Evolutionary conservation across 2,888 invertebrate genomes (phyloP).

Genomic region (Drosophila anomelani): DNA sequence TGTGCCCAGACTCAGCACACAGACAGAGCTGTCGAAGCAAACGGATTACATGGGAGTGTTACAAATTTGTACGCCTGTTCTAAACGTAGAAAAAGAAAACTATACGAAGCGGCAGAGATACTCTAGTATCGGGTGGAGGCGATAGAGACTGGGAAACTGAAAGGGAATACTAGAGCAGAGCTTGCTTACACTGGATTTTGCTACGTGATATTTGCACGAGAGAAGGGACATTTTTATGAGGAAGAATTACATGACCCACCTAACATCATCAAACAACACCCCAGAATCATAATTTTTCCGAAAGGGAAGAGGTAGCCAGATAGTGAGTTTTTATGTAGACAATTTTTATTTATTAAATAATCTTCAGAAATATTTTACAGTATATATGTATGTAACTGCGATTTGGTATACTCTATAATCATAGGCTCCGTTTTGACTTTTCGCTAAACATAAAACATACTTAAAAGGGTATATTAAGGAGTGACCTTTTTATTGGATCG

Average conservation of each 20-base stretch:
- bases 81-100: conserved; percentile 38
- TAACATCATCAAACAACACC: neutral
- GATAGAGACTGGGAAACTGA: conserved; percentile 12
- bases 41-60: conserved; percentile 68
- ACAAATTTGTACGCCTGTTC: conserved; percentile 61
- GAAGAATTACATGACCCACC: conserved; percentile 57
- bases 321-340: conserved; percentile 59
- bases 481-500: neutral
- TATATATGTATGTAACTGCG: too few species aligned
- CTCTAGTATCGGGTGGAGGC: neutral
- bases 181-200: conserved; percentile 30
- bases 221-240: conserved; percentile 59
- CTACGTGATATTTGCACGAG: conserved; percentile 71
- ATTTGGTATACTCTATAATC: neutral
- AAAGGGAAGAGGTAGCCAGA: conserved; percentile 24
- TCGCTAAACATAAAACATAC: too few species aligned
- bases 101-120: conserved; percentile 6
- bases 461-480: too few species aligned
- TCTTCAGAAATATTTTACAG: neutral
- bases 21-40: conserved; percentile 33
- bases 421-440: too few species aligned
- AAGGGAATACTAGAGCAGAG: conserved; percentile 32
- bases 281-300: neutral
- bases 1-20: conserved; percentile 1
- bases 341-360: conserved; percentile 58